These are phyloP conservation scores for Neolamprologus kungweensis DNA, from an alignment of 2,113 vertebrate genomes.

Conservation along the genomic window DNA sequence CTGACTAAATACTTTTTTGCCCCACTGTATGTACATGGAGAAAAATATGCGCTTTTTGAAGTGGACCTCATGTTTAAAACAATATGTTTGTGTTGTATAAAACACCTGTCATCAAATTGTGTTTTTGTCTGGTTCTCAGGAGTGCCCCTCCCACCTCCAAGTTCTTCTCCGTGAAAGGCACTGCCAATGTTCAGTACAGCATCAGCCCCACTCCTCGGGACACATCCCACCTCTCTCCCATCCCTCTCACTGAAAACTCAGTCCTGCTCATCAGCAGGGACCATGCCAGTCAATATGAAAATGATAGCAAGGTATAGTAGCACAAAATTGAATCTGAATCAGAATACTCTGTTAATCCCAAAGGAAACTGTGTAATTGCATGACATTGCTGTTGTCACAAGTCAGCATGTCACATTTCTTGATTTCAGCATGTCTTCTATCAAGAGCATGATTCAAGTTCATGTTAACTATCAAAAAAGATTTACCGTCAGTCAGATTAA, in stretches of 20 bases:
- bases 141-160: constrained; percentile 73
- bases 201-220: constrained; percentile 16
- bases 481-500: background rate
- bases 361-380: background rate
- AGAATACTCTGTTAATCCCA: background rate
- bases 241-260: constrained; percentile 61
- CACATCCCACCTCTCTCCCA: constrained; percentile 26
- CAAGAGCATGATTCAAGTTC: background rate
- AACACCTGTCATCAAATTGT: background rate
- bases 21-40: background rate
- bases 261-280: constrained; percentile 75
- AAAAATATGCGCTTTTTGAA: background rate
- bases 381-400: background rate
- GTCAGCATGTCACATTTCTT: background rate
- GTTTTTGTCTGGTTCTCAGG: constrained; percentile 47
- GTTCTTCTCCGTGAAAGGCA: constrained; percentile 79
- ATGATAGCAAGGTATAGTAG: constrained; percentile 65
- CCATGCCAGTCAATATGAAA: constrained; percentile 69
- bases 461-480: background rate
- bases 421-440: background rate
- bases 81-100: background rate
- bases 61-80: background rate
- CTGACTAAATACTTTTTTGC: too few species aligned
- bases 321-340: background rate
- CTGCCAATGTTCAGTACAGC: constrained; percentile 63